Conservation (phyloP, 2,113 vertebrate species). For the Acanthisitta chloris region DNA sequence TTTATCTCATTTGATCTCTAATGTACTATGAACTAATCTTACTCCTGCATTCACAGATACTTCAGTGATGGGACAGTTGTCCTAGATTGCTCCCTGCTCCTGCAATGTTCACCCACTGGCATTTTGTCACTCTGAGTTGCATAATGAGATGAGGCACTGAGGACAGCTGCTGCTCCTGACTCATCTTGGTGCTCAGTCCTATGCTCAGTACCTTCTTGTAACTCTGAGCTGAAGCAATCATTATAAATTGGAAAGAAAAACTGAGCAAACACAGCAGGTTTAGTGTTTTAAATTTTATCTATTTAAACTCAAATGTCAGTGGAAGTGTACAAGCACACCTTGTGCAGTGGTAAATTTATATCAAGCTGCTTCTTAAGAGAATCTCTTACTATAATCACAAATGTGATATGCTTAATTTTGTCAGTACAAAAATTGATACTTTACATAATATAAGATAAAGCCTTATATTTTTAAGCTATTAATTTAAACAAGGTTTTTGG, state of each 20-base stretch:
- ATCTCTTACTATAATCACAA: background rate
- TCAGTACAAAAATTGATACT: background rate
- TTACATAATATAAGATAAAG: background rate
- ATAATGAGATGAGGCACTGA: background rate
- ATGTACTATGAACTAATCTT: background rate
- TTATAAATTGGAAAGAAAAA: background rate
- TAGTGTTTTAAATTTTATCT: background rate
- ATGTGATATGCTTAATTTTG: background rate
- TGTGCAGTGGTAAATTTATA: background rate
- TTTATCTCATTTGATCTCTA: background rate
- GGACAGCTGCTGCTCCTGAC: slow-evolving; percentile 45
- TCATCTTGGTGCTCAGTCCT: background rate
- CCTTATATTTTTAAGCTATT: background rate
- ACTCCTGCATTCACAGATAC: background rate
- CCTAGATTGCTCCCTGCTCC: slow-evolving; percentile 33
- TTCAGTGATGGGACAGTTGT: slow-evolving; percentile 18
- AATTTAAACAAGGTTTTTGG: background rate
- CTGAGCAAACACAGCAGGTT: background rate
- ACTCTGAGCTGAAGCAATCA: background rate
- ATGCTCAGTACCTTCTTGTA: background rate
- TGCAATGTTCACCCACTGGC: background rate
- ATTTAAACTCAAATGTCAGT: background rate
- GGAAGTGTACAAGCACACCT: background rate
- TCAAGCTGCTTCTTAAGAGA: background rate
- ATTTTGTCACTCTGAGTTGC: background rate